Conservation (phyloP, 2,888 invertebrate genomes). For the Tetragonula carbonaria region DNA sequence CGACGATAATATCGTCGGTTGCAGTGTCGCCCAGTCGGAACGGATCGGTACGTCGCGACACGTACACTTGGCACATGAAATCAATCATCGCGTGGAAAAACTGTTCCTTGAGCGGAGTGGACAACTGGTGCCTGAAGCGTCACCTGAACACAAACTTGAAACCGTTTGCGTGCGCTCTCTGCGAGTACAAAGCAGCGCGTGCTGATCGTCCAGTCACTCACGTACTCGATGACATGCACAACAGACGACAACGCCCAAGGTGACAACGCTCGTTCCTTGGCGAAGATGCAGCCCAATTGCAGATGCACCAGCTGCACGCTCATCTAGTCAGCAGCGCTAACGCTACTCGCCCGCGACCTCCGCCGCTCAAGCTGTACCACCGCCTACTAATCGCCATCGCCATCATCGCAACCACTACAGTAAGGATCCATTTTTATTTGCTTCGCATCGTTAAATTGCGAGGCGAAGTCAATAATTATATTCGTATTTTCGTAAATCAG, state of each 20-base stretch:
- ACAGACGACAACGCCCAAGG: slow-evolving; percentile 94
- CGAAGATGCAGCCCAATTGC: slow-evolving; percentile 92
- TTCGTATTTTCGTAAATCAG: too few relatives aligned
- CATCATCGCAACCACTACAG: slow-evolving; percentile 62
- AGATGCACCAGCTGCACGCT: slow-evolving; percentile 88
- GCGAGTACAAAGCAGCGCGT: slow-evolving; percentile 97
- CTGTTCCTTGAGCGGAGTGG: slow-evolving; percentile 96
- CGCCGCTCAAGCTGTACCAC: slow-evolving; percentile 57
- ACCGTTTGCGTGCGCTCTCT: slow-evolving; percentile 94
- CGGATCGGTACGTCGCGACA: too few relatives aligned
- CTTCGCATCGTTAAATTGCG: background rate
- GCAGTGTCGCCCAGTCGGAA: too few relatives aligned
- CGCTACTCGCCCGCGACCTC: slow-evolving; percentile 64
- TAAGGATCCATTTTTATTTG: slow-evolving; percentile 54
- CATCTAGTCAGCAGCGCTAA: slow-evolving; percentile 78
- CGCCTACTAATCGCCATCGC: slow-evolving; percentile 67
- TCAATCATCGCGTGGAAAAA: slow-evolving; percentile 75
- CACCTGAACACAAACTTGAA: slow-evolving; percentile 97
- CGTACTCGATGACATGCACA: slow-evolving; percentile 91
- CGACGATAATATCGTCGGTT: slow-evolving; percentile 30
- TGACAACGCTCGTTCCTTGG: slow-evolving; percentile 91
- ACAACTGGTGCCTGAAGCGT: slow-evolving; percentile 96
- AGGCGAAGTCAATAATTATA: too few relatives aligned
- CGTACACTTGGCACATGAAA: too few relatives aligned
- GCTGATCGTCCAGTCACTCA: slow-evolving; percentile 95